Evolutionary conservation across 1,140 invertebrate genomes (phyloP).

Genomic region (Ceratitis capitata): DNA sequence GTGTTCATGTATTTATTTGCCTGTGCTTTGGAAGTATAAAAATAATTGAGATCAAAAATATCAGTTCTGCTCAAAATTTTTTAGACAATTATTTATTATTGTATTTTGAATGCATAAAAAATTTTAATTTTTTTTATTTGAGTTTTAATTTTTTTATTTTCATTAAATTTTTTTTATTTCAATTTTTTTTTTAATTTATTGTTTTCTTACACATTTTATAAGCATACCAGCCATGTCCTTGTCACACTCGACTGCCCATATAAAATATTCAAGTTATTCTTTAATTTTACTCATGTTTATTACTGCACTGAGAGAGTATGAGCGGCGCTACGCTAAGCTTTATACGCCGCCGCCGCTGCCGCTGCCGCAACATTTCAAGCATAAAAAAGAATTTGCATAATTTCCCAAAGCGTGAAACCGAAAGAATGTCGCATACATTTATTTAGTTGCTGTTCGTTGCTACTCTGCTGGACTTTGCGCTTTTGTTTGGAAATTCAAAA

Average conservation of each 20-base stretch:
- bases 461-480: neutral
- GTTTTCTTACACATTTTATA: too few species aligned
- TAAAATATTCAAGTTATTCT: conserved; percentile 9
- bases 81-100: too few species aligned
- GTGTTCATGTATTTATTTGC: too few species aligned
- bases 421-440: conserved; percentile 25
- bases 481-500: neutral
- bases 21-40: too few species aligned
- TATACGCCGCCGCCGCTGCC: neutral
- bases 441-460: neutral
- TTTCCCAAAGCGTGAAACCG: conserved; percentile 36
- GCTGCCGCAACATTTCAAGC: neutral
- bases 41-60: too few species aligned
- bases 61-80: too few species aligned
- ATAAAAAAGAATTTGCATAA: conserved; percentile 37
- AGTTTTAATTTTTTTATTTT: too few species aligned
- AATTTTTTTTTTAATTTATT: too few species aligned
- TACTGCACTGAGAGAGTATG: neutral
- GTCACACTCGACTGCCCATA: neutral
- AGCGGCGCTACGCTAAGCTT: neutral
- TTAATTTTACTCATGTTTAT: neutral
- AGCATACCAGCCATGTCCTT: neutral
- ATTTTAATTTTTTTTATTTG: too few species aligned
- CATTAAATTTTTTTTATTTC: too few species aligned
- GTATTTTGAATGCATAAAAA: too few species aligned